Conservation (phyloP, 2,797 vertebrate genomes). For the Delichon dasypus region DNA sequence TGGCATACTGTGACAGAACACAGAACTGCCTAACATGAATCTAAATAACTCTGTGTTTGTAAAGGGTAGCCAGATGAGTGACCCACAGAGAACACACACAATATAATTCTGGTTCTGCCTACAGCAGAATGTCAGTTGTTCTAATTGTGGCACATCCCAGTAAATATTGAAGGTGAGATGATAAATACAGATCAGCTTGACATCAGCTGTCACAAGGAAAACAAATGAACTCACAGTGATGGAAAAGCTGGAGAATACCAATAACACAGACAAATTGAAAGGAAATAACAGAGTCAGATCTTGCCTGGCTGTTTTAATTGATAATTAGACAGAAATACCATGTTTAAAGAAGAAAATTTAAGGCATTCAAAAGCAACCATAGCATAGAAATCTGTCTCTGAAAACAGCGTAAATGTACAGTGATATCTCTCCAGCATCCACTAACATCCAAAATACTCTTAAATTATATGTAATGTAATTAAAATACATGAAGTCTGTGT, state of each 20-base stretch:
- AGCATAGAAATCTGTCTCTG: background rate
- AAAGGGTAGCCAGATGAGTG: background rate
- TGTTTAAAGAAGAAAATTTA: background rate
- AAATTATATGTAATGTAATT: background rate
- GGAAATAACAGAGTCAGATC: background rate
- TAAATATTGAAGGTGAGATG: slow-evolving; percentile 58
- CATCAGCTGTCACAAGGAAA: slow-evolving; percentile 47
- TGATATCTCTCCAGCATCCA: background rate
- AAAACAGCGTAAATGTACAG: background rate
- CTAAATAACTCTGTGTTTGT: background rate
- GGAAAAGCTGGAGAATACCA: slow-evolving; percentile 2
- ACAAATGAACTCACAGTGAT: slow-evolving; percentile 17
- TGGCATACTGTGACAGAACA: background rate
- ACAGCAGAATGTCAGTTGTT: slow-evolving; percentile 52
- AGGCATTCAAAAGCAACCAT: background rate
- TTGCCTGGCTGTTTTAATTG: background rate
- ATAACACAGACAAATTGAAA: slow-evolving; percentile 1
- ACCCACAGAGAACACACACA: background rate
- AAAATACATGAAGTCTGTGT: background rate
- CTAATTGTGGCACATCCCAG: slow-evolving; percentile 45
- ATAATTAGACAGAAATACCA: background rate
- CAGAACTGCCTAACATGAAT: background rate
- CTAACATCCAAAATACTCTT: background rate
- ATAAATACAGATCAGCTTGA: slow-evolving; percentile 48
- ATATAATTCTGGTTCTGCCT: slow-evolving; percentile 14